phyloP scores from a whole-genome alignment of 2,888 invertebrate genomes.

The Isoperla grammatica region DNA sequence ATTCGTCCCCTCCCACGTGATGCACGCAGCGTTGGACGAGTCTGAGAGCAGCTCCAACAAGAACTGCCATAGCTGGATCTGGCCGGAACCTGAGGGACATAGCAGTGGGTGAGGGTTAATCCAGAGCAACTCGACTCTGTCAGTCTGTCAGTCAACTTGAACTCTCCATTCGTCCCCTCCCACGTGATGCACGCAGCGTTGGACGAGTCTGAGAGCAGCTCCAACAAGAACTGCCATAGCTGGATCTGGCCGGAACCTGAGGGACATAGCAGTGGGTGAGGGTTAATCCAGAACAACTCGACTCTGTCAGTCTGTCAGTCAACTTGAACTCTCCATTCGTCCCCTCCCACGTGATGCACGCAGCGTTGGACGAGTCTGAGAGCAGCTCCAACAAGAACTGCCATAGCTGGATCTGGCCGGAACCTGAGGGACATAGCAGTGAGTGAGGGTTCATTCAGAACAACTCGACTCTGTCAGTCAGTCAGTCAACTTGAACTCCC shows the following conservation, averaged over 20 bases:
- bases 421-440: conserved; percentile 8
- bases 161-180: conserved; percentile 98
- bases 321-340: conserved; percentile 98
- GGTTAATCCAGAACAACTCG: no score
- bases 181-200: conserved; percentile 97
- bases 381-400: conserved; percentile 96
- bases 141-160: conserved; percentile 96
- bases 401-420: conserved; percentile 97
- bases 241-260: conserved; percentile 79
- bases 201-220: conserved; percentile 90
- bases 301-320: no score
- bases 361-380: conserved; percentile 91
- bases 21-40: conserved; percentile 91
- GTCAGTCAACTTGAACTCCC: conserved; percentile 79
- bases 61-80: conserved; percentile 99
- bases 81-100: conserved; percentile 51
- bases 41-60: conserved; percentile 93
- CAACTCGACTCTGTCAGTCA: no score
- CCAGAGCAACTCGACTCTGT: no score
- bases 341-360: conserved; percentile 98
- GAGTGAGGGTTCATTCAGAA: no score
- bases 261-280: conserved; percentile 1
- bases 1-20: conserved; percentile 98
- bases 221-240: conserved; percentile 97
- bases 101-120: no score